Percentiles rank a stretch among this genome's conserved stretches.
Evolutionary conservation across 2,113 vertebrate genomes (phyloP).

Genomic region (Neomonachus schauinslandi): DNA sequence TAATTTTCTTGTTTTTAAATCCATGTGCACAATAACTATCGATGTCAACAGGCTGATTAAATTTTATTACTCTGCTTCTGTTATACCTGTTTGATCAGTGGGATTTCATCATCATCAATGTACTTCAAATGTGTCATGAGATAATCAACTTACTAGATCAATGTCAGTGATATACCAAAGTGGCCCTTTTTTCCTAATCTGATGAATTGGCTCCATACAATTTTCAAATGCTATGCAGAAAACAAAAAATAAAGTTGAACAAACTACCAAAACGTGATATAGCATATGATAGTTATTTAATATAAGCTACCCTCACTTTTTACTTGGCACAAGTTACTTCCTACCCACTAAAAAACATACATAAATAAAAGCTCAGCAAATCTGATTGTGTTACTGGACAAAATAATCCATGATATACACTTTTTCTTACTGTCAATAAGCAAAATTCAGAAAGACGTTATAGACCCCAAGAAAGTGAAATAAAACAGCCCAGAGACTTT

Average conservation of each 20-base stretch:
- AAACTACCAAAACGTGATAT: neutral
- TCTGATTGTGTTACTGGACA: neutral
- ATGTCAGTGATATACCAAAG: neutral
- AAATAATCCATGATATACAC: neutral
- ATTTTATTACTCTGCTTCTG: neutral
- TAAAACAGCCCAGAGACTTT: neutral
- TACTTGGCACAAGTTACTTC: neutral
- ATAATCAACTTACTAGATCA: neutral
- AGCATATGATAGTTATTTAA: neutral
- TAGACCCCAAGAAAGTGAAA: neutral
- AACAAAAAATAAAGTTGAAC: neutral
- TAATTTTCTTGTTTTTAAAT: slow-evolving; percentile 18
- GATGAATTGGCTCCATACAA: neutral
- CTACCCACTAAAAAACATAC: neutral
- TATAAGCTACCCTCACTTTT: neutral
- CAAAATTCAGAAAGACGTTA: neutral
- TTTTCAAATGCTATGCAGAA: neutral
- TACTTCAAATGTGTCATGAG: neutral
- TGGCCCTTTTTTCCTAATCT: neutral
- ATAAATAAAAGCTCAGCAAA: neutral
- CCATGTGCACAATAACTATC: neutral
- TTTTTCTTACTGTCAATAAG: neutral
- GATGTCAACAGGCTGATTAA: neutral
- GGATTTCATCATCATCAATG: neutral
- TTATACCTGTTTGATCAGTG: neutral